Base-by-base conservation (phyloP, 2,888 invertebrate species). In the Corythucha ciliata region DNA sequence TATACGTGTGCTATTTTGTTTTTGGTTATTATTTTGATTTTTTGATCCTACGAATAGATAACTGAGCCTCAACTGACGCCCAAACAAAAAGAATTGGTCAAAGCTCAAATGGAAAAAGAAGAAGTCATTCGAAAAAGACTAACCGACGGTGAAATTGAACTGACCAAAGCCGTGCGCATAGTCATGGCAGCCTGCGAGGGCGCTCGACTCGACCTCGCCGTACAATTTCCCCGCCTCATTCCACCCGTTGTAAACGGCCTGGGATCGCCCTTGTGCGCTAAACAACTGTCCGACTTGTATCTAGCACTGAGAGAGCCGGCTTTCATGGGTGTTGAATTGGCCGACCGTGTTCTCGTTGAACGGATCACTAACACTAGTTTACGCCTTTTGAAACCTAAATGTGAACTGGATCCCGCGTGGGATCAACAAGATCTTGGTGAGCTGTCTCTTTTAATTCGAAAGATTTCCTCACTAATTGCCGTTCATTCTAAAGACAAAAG, bases 51-150 rank as follows among this genome's bases (percentile, higher is more conserved):
- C 14, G 45, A 52, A 32, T n/a, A 57, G 56, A 33, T 53, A 12
- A 20, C 48, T 2, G 80, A 79, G 37, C 78, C 79, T 0, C 77
- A 80, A 61, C 69, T 84, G 41, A 82, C 86, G 1, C 80, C 84
- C 12, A 96, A 96, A 67, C 97, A 98, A 67, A 83, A 90, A 65
- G 96, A 97, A 68, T 82, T 83, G 0, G 78, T 94, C 45, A 87
- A 85, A 65, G 77, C 79, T 29, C 93, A 94, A 68, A 73, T 83
- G 18, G 80, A 83, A 22, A 92, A 90, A 63, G 97, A 97, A 67
- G 76, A 77, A 57, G 77, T 75, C 0, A 84, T 90, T 54, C 75
- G 90, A 58, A 73, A 77, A 34, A 75, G 79, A 58, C 68, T 94
- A 25, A 45, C 40, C 27, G 56, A 54, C 22, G 32, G 48, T 41